phyloP scores from a whole-genome alignment of 2,888 invertebrate genomes.

The Rhodophaea formosa region DNA sequence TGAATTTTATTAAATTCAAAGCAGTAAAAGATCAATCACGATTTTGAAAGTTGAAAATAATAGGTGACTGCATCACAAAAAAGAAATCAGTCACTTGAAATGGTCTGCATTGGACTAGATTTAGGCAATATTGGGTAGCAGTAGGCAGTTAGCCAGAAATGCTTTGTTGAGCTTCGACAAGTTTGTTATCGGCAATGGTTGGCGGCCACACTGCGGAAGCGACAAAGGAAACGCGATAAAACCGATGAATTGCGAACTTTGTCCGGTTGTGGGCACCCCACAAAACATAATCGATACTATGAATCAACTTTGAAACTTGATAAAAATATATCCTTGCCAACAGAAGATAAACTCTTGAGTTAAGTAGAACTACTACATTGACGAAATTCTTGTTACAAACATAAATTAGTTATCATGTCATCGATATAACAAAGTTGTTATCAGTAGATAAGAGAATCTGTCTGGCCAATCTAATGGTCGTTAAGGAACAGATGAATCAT shows the following conservation, averaged over 20 bases:
- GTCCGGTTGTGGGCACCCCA: conserved; percentile 44
- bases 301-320: conserved; percentile 20
- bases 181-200: conserved; percentile 52
- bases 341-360: neutral
- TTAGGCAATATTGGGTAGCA: neutral
- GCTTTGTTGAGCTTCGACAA: conserved; percentile 36
- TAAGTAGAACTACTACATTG: neutral
- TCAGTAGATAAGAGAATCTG: neutral
- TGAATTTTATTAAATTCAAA: neutral
- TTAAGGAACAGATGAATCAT: conserved; percentile 2
- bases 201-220: conserved; percentile 61
- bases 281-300: conserved; percentile 16
- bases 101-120: neutral
- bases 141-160: neutral
- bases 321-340: neutral
- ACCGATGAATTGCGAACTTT: conserved; percentile 58
- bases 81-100: neutral
- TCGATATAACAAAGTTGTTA: neutral
- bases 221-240: conserved; percentile 71
- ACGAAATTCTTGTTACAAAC: neutral
- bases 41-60: neutral
- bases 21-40: neutral
- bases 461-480: conserved; percentile 6
- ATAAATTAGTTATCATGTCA: neutral
- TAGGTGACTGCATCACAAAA: neutral